These are phyloP conservation scores for Oryzias melastigma DNA, from an alignment of 2,113 vertebrate genomes.

Conservation along the genomic window DNA sequence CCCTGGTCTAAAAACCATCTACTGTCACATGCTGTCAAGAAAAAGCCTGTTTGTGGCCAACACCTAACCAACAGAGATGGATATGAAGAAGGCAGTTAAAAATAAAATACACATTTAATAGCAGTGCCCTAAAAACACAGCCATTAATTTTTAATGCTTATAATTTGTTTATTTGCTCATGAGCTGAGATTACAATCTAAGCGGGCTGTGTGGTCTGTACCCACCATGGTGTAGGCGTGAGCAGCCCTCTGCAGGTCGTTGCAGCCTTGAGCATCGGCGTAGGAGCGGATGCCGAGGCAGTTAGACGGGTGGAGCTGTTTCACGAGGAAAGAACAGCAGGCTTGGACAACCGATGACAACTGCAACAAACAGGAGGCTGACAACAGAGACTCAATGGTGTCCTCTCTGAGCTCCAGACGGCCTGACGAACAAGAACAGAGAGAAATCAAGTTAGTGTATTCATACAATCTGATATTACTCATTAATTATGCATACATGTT, in stretches of 20 bases:
- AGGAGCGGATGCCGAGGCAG: constrained; percentile 96
- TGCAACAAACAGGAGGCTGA: constrained; percentile 95
- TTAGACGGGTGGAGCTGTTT: constrained; percentile 98
- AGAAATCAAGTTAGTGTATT: not conserved
- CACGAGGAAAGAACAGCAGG: constrained; percentile 95
- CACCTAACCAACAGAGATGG: not conserved
- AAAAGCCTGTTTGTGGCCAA: constrained; percentile 39
- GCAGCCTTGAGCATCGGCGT: constrained; percentile 95
- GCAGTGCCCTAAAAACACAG: not conserved
- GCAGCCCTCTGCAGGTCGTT: constrained; percentile 93
- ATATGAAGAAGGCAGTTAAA: constrained; percentile 3
- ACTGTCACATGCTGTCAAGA: constrained; percentile 26
- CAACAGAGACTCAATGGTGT: constrained; percentile 94
- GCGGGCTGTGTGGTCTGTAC: constrained; percentile 28
- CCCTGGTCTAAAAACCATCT: constrained; percentile 48
- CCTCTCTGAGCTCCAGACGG: constrained; percentile 93
- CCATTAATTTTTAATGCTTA: not conserved
- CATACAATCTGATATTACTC: not conserved
- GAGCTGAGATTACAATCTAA: not conserved
- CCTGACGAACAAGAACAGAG: constrained; percentile 70
- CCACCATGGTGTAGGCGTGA: constrained; percentile 96
- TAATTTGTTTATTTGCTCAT: constrained; percentile 2
- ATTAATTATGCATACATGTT: no score
- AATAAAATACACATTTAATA: not conserved
- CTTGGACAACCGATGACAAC: constrained; percentile 93